Evolutionary conservation across 2,888 invertebrate species (phyloP).

Genomic region (Odontocolon sp.): DNA sequence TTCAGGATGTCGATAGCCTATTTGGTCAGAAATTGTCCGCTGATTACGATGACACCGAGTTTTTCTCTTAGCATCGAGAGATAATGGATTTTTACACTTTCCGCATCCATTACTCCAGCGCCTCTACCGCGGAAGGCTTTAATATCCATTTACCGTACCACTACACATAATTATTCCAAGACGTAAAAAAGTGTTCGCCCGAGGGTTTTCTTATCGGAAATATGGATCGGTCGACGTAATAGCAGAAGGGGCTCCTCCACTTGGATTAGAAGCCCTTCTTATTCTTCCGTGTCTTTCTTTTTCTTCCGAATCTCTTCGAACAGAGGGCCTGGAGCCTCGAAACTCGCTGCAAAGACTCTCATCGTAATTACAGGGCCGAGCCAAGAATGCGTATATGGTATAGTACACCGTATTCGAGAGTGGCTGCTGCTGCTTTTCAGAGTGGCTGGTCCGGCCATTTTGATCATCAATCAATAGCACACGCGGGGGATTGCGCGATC

Average conservation of each 20-base stretch:
- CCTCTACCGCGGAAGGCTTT: too few relatives aligned
- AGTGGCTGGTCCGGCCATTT: slow-evolving; percentile 34
- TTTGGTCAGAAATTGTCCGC: too few relatives aligned
- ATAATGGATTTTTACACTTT: too few relatives aligned
- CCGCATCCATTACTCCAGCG: too few relatives aligned
- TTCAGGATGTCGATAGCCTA: too few relatives aligned
- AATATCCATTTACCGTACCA: too few relatives aligned
- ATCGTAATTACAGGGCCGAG: slow-evolving; percentile 51
- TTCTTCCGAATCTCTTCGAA: slow-evolving; percentile 3
- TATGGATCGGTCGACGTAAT: too few relatives aligned
- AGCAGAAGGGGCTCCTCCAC: slow-evolving; percentile 19
- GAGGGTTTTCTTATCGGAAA: too few relatives aligned
- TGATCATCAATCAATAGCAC: slow-evolving; percentile 57
- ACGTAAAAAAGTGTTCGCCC: too few relatives aligned
- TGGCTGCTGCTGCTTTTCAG: slow-evolving; percentile 33
- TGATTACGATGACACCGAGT: too few relatives aligned
- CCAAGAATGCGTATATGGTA: slow-evolving; percentile 9
- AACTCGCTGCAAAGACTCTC: slow-evolving; percentile 42
- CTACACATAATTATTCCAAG: too few relatives aligned
- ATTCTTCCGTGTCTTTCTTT: slow-evolving; percentile 2
- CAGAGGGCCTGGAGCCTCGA: slow-evolving; percentile 33
- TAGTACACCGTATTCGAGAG: slow-evolving; percentile 24
- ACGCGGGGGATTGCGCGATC: slow-evolving; percentile 49
- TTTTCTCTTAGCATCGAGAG: too few relatives aligned
- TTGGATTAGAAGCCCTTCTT: slow-evolving; percentile 43